These are phyloP conservation scores for Naja naja DNA, from an alignment of 2,113 vertebrate species.

Conservation along the genomic window DNA sequence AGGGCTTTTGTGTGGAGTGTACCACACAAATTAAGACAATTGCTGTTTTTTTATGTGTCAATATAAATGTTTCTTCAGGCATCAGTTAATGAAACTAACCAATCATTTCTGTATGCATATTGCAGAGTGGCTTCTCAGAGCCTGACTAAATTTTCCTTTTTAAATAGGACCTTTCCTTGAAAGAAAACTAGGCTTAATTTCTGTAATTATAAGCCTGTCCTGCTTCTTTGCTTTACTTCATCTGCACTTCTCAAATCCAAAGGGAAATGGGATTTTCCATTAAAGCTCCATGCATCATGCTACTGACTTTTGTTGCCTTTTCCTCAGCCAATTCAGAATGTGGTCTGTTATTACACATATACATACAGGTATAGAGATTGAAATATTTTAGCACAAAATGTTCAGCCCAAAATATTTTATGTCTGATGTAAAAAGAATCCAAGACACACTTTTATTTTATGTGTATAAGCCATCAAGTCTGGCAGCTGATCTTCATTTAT, in stretches of 20 bases:
- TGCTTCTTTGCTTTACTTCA: constrained; percentile 34
- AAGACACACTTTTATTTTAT: neutral
- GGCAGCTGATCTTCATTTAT: neutral
- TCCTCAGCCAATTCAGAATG: constrained; percentile 18
- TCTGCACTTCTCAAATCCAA: constrained; percentile 40
- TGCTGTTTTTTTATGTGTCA: constrained; percentile 92
- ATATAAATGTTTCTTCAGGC: constrained; percentile 83
- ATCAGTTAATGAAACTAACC: constrained; percentile 85
- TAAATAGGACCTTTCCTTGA: constrained; percentile 62
- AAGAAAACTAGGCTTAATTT: constrained; percentile 36
- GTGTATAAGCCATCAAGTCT: neutral
- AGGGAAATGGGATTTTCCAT: constrained; percentile 15
- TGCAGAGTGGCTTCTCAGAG: constrained; percentile 54
- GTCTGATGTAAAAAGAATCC: neutral
- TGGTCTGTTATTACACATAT: neutral
- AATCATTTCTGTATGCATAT: constrained; percentile 67
- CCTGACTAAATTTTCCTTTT: constrained; percentile 58
- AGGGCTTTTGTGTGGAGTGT: constrained; percentile 90
- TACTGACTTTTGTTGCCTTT: constrained; percentile 28
- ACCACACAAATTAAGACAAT: constrained; percentile 98
- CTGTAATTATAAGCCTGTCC: constrained; percentile 35
- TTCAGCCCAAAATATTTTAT: neutral
- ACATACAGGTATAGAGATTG: neutral
- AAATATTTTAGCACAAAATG: neutral
- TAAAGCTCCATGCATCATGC: constrained; percentile 28